A percentile compares a stretch with the other conserved stretches of the same genome.
Evolutionary conservation across 2,113 vertebrate genomes (phyloP).

Genomic region (Leiothrix lutea): DNA sequence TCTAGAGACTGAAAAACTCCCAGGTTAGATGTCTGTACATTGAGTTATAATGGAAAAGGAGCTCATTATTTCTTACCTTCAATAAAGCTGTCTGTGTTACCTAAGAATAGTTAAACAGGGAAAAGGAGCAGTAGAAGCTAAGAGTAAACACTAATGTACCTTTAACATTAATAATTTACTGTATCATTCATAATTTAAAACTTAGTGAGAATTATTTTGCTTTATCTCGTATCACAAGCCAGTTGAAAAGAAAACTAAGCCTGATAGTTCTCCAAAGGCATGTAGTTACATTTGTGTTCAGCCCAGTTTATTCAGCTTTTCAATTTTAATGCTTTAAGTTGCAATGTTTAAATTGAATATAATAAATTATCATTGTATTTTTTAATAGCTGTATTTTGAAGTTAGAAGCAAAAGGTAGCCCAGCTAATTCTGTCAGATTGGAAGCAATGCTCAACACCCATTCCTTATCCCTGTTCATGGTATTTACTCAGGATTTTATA

Average conservation of each 20-base stretch:
- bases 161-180: slow-evolving; percentile 44
- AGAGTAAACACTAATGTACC: not conserved
- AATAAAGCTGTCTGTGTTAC: not conserved
- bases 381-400: not conserved
- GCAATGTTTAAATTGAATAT: not conserved
- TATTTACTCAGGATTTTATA: not conserved
- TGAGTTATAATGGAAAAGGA: not conserved
- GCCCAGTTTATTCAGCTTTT: slow-evolving; percentile 7
- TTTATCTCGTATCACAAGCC: not conserved
- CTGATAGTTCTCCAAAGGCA: not conserved
- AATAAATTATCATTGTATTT: not conserved
- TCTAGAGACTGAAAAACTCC: not conserved
- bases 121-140: not conserved
- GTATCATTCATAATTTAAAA: slow-evolving; percentile 18
- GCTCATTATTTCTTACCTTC: not conserved
- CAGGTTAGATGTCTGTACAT: not conserved
- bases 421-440: not conserved
- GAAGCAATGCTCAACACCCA: not conserved
- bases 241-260: not conserved
- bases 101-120: not conserved
- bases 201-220: slow-evolving; percentile 39
- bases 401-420: not conserved
- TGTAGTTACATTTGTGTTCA: not conserved
- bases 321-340: slow-evolving; percentile 5
- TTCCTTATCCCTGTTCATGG: not conserved